phyloP scores from a whole-genome alignment of 2,113 vertebrate species.

The Pituophis catenifer region DNA sequence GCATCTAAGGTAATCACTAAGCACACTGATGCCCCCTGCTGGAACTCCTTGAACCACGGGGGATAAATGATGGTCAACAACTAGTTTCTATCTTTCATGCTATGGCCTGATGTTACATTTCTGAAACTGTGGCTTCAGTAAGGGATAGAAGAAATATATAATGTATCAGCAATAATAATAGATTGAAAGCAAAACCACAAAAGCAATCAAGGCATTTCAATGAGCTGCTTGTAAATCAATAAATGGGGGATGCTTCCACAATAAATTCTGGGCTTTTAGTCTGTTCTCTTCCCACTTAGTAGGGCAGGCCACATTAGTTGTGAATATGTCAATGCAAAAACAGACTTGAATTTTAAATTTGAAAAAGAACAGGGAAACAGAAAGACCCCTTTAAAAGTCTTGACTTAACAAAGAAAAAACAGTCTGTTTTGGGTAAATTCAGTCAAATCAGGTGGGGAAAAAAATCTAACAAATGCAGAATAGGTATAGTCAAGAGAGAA shows the following conservation, averaged over 20 bases:
- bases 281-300: constrained; percentile 20
- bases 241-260: constrained; percentile 53
- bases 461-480: neutral
- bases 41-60: constrained; percentile 46
- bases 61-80: constrained; percentile 55
- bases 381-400: neutral
- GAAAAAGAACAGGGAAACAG: neutral
- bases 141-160: constrained; percentile 12
- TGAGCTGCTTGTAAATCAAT: constrained; percentile 55
- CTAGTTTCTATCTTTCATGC: constrained; percentile 55
- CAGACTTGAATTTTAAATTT: neutral
- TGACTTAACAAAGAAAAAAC: neutral
- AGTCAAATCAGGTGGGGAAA: neutral
- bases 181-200: constrained; percentile 42
- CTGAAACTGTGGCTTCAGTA: neutral
- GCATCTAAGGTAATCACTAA: constrained; percentile 22
- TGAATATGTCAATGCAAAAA: neutral
- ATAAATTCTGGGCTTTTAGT: constrained; percentile 47
- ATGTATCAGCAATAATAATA: constrained; percentile 47
- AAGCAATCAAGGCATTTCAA: constrained; percentile 36
- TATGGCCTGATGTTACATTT: constrained; percentile 35
- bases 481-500: neutral
- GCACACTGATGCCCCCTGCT: constrained; percentile 51
- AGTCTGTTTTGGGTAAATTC: neutral
- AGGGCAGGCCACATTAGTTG: neutral